A percentile compares a stretch with the other conserved stretches of the same genome.
phyloP scores from a whole-genome alignment of 2,797 vertebrate genomes.

The Enteromius afrohamiltoni region DNA sequence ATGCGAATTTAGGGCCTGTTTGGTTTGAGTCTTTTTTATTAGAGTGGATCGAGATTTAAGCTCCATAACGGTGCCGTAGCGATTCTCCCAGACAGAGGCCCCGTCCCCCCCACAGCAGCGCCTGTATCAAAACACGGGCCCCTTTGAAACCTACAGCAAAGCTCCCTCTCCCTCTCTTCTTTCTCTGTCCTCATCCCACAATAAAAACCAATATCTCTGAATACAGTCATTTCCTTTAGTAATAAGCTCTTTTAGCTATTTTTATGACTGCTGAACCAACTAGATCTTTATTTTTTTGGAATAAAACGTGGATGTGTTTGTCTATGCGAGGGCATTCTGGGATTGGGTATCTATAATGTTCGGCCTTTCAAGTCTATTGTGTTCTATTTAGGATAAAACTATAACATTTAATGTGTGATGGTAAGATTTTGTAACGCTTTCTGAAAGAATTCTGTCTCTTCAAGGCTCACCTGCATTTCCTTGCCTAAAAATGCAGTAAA shows the following conservation, averaged over 20 bases:
- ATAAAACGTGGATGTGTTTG: conserved; percentile 53
- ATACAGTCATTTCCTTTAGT: conserved; percentile 76
- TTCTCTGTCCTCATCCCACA: conserved; percentile 69
- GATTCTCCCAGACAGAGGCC: conserved; percentile 77
- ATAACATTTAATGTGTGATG: not conserved
- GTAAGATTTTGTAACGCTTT: not conserved
- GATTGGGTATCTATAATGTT: not conserved
- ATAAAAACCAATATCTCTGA: conserved; percentile 65
- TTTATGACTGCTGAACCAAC: conserved; percentile 63
- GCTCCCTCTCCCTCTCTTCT: conserved; percentile 61
- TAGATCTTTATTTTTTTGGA: conserved; percentile 65
- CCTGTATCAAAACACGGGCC: conserved; percentile 78
- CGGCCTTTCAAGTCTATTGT: not conserved
- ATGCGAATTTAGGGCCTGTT: conserved; percentile 72
- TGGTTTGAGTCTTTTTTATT: conserved; percentile 83
- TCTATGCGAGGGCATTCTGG: not conserved
- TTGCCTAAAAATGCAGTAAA: not conserved
- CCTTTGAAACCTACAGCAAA: conserved; percentile 69
- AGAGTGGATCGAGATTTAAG: conserved; percentile 80
- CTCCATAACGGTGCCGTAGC: conserved; percentile 77
- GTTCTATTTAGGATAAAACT: not conserved
- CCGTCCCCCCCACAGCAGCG: conserved; percentile 62
- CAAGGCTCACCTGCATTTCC: not conserved
- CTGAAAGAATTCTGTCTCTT: not conserved
- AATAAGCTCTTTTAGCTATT: conserved; percentile 26